Evolutionary conservation across 2,113 vertebrate genomes (phyloP).

Genomic region (Charadrius vociferus): DNA sequence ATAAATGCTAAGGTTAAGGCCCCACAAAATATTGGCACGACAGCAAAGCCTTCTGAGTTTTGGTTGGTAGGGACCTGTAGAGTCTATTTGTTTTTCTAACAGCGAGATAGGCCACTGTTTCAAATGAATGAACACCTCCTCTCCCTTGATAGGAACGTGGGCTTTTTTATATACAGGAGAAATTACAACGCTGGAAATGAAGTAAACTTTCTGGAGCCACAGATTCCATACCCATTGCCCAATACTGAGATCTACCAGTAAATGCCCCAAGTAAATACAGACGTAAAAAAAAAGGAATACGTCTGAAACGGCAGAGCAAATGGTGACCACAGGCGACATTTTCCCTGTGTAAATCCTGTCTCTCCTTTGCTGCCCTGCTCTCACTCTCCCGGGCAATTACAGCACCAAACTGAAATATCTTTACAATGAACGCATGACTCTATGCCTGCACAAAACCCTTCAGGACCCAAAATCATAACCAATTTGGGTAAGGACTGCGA

Average conservation of each 20-base stretch:
- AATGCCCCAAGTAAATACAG: background rate
- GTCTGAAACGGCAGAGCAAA: background rate
- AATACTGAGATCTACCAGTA: background rate
- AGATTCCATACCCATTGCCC: background rate
- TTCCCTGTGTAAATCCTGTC: background rate
- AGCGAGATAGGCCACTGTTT: background rate
- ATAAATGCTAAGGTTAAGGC: background rate
- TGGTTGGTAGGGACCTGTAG: background rate
- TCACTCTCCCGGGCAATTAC: background rate
- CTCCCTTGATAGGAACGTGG: background rate
- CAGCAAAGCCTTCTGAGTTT: background rate
- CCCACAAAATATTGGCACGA: background rate
- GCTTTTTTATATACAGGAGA: background rate
- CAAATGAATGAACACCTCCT: background rate
- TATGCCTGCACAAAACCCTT: background rate
- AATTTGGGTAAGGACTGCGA: background rate
- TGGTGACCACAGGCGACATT: background rate
- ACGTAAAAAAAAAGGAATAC: background rate
- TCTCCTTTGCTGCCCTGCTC: background rate
- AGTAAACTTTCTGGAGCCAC: background rate
- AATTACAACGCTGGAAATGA: background rate
- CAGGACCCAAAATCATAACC: background rate
- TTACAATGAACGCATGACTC: accelerated
- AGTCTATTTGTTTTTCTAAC: background rate
- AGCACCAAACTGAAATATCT: background rate